phyloP scores from a whole-genome alignment of 2,888 invertebrate species.

The Stratiomys singularior region DNA sequence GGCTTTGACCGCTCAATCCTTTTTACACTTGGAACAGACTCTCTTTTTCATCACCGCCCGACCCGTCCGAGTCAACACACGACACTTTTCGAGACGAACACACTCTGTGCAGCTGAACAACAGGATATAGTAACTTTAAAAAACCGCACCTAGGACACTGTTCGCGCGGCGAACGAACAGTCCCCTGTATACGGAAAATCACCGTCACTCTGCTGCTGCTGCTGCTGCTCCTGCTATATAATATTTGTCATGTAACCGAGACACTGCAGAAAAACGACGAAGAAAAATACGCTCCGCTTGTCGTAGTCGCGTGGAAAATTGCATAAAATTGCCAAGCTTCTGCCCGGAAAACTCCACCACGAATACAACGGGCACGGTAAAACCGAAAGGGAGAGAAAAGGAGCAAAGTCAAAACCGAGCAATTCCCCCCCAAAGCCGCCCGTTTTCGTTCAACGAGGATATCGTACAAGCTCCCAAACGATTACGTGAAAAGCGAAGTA shows the following conservation, averaged over 20 bases:
- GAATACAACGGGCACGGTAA: neutral
- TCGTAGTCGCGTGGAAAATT: slow-evolving; percentile 34
- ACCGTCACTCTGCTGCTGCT: too few species aligned
- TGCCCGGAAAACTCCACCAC: slow-evolving; percentile 35
- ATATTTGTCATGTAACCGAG: slow-evolving; percentile 7
- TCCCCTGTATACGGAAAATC: neutral
- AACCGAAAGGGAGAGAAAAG: neutral
- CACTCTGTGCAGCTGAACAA: neutral
- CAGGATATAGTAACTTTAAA: slow-evolving; percentile 7
- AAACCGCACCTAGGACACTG: slow-evolving; percentile 37
- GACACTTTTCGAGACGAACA: slow-evolving; percentile 14
- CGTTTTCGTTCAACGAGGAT: slow-evolving; percentile 30
- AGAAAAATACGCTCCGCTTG: neutral
- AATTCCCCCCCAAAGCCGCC: slow-evolving; percentile 3
- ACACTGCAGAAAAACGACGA: slow-evolving; percentile 15
- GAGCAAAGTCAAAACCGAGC: neutral
- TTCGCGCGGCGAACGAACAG: slow-evolving; percentile 7
- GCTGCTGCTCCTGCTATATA: neutral
- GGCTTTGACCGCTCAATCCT: slow-evolving; percentile 33
- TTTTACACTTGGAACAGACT: slow-evolving; percentile 13
- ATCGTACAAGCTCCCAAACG: slow-evolving; percentile 30
- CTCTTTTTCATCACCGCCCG: slow-evolving; percentile 23
- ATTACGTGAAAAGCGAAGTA: slow-evolving; percentile 34
- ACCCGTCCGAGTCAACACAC: slow-evolving; percentile 27
- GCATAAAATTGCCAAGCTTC: slow-evolving; percentile 32